Evolutionary conservation across 1,140 invertebrate species (phyloP), one percentile per base, ranked within the genome.

Genomic region (Dreissena polymorpha): DNA sequence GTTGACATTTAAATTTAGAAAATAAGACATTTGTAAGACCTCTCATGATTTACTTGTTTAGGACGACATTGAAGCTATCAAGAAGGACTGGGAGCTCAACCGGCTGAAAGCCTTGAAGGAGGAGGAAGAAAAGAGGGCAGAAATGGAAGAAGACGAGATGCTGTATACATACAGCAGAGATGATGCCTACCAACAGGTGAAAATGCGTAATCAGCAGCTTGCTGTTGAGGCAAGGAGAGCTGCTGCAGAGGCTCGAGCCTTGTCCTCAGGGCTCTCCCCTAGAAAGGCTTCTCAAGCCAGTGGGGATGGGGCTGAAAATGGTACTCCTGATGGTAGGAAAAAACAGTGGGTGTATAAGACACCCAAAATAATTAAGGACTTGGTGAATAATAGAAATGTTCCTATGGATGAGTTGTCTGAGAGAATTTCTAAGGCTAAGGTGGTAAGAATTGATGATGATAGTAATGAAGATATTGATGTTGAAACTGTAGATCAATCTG

Each of bases 61-160:
- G 93, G 93, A 94, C 21, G 96, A 99, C 92, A 96, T 93, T 55
- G 89, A 89, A 55, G 87, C 89, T 67, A 89, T 84, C 95, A 98
- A 98, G 93, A 96, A 96, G 86, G 97, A 99, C 90, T 99, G 98
- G 98, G 98, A 99, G 92, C 92, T 96, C 75, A 96, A 96, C 89
- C 95, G 97, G 1, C 93, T 97, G 81, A 95, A 96, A 72, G 92
- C 92, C 8, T 76, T 94, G 68, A 94, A 94, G 86, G 93, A 94
- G 86, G 94, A 94, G 78, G 94, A 94, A 78, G 93, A 94, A 86
- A 82, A 91, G 60, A 76, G 91, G 75, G 91, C 91, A 10, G 93
- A 93, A 76, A 93, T 95, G 72, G 95, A 96, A 89, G 96, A 97
- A 91, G 95, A 97, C 88, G 95, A 96, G 76, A 93, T 93, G 90